Evolutionary conservation across 1,140 invertebrate genomes (phyloP), one percentile per base, ranked within the genome.

Genomic region (Nymphalis io): DNA sequence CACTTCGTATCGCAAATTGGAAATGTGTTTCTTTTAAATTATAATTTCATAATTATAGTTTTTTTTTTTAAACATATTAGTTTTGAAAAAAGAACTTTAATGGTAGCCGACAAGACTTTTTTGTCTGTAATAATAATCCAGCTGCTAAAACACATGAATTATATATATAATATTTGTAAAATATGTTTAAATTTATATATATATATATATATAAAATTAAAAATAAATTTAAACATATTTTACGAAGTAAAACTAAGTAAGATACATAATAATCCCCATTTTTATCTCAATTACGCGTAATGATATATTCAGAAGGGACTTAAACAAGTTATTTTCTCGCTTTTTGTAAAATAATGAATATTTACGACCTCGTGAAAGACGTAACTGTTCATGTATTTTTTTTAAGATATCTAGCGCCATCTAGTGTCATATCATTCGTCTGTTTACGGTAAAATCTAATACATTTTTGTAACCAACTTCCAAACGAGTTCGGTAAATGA

Each of bases 241-340:
- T 6, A 46, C 5, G 16, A 21, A 51, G 15, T 55, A 27, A 55
- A 12, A 55, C 13, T 55, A 55, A 55, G 51, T 23, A 27, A 55
- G 51, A 55, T 55, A 15, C 20, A 55, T 23, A 23, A 2, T 55
- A 23, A 55, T 15, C 27, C 51, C 11, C 23, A 5, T 20, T 67
- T 57, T 67, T 59, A 67, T 48, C 40, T 38, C 64, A 59, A 67
- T 67, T 67, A 67, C 42, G n/a, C 27, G 27, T 46, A 67, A 67
- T 67, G 64, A 67, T 67, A 67, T 42, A 67, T 67, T 40, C 57
- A 20, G 21, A 18, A 55, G 57, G n/a, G 27, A 58, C 57, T 55
- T 67, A 21, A 67, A 59, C 38, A 51, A 60, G 33, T 18, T 60
- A 27, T 27, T 48, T 44, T 60, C 42, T 21, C 57, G 64, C 18